Base-by-base conservation (phyloP, 2,888 invertebrate genomes). In the Diaprepes abbreviatus region DNA sequence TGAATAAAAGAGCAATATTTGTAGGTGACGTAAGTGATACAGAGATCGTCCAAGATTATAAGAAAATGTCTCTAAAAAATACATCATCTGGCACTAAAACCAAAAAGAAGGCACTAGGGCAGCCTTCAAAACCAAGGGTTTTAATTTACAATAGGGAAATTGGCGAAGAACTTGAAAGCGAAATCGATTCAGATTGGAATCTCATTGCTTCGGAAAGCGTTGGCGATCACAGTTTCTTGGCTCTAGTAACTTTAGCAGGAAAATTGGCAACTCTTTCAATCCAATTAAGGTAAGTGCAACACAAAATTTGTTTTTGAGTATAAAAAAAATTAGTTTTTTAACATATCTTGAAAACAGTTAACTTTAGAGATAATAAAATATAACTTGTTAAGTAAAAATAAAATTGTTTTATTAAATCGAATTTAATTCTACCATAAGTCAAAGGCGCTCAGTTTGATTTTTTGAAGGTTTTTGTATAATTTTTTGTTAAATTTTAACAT, bases 41-140 rank as follows among this genome's bases (percentile, higher is more conserved):
- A 21, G 92, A 93, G 79, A 88, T 93, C 73, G 90, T 94, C 35
- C 91, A 90, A 80, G 92, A 93, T 84, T 93, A 93, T 85, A 91
- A 92, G 79, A 85, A 85, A 71, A 74, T 85, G 76, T 84, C 85
- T 0, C 73, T 84, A 70, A 85, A 85, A 73, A 83, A 82, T 45
- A 80, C 79, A 17, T 78, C 81, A 14, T 75, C 77, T 10, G 79
- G 76, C 31, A 77, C 77, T 1, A 85, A 85, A 74, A 78, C 76
- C n/a, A 84, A 86, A 54, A 83, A 86, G 64, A 88, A 88, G 78
- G 83, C 83, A 31, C 81, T 86, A 50, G 82, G 87, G 38, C 88
- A 88, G 73, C 88, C 89, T 0, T 86, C 90, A 76, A 88, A 89
- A 78, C 88, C 90, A 70, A 85, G 89, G n/a, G 88, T 89, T 28